Conservation (phyloP, 2,888 invertebrate species). For the Cephus nigrinus region DNA sequence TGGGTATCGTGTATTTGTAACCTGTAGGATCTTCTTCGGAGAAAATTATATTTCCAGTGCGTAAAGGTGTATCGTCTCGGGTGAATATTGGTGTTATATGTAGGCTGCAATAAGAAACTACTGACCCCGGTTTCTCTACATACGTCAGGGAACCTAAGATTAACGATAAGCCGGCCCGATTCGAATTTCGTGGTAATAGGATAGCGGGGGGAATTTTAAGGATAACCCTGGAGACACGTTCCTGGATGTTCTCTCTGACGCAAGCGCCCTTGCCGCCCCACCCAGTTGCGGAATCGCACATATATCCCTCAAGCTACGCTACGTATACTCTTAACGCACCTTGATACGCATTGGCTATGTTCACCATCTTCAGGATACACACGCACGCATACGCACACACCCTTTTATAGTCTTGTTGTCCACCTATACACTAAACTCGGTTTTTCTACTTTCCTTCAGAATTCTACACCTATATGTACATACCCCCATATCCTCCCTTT, state of each 20-base stretch:
- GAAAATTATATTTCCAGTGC: neutral
- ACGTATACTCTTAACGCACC: conserved; percentile 7
- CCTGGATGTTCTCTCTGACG: conserved; percentile 43
- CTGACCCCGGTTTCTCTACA: neutral
- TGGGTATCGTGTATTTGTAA: neutral
- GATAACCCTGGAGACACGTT: conserved; percentile 53
- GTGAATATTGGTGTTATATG: neutral
- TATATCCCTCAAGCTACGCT: conserved; percentile 18
- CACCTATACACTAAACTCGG: neutral
- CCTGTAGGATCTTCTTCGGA: neutral
- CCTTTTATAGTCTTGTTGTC: neutral
- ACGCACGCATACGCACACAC: too few relatives aligned
- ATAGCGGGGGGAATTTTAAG: conserved; percentile 47
- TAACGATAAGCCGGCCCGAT: conserved; percentile 52
- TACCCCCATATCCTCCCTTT: neutral
- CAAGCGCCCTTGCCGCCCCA: conserved; percentile 46
- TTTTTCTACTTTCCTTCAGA: neutral
- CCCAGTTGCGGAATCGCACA: conserved; percentile 22
- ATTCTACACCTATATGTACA: neutral
- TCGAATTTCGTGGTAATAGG: conserved; percentile 58
- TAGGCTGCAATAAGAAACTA: neutral
- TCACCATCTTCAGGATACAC: neutral
- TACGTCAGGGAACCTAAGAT: conserved; percentile 35
- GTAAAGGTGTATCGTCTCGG: neutral
- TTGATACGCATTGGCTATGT: neutral